phyloP scores from a whole-genome alignment of 2,113 vertebrate genomes.

The pig (Sus scrofa) region T2T-Sscrofa CM000813.6:49897501-49898000 shows the following conservation, averaged over 20 bases:
- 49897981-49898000: background rate
- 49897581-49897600: background rate
- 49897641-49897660: background rate
- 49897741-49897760: background rate
- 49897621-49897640: background rate
- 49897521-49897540: background rate
- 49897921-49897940: background rate
- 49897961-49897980: background rate
- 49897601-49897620: background rate
- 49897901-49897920: background rate
- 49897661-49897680: background rate
- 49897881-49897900: background rate
- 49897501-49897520: background rate
- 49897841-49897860: background rate
- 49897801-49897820: background rate
- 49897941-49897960: background rate
- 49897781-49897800: background rate
- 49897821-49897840: slow-evolving; percentile 9
- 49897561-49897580: background rate
- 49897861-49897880: slow-evolving; percentile 13
- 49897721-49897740: background rate
- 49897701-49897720: background rate
- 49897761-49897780: background rate
- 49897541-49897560: background rate
- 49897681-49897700: background rate